A percentile compares a stretch with the other conserved stretches of the same genome.
Evolutionary conservation across 1,140 invertebrate genomes (phyloP).

Genomic region (Lucilia sericata): DNA sequence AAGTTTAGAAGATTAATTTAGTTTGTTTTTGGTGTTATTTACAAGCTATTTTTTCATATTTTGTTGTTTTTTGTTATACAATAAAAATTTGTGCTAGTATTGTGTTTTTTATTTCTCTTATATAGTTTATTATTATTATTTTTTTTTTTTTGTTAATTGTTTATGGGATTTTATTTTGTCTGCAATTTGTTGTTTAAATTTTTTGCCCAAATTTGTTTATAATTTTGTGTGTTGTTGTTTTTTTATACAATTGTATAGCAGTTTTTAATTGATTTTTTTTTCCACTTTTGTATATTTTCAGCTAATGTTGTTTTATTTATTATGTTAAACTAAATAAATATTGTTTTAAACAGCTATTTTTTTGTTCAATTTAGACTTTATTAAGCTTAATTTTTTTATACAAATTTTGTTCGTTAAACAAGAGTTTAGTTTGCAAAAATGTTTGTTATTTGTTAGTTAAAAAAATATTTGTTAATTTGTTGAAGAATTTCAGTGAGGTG

Average conservation of each 20-base stretch:
- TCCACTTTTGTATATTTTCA: background rate
- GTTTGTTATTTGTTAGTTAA: slow-evolving; percentile 29
- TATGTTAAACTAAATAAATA: background rate
- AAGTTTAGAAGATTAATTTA: slow-evolving; percentile 6
- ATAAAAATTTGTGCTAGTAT: slow-evolving; percentile 15
- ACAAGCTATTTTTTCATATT: background rate
- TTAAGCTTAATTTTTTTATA: slow-evolving; percentile 22
- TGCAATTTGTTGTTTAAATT: background rate
- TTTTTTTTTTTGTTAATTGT: background rate
- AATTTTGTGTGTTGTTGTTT: background rate
- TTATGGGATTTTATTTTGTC: background rate
- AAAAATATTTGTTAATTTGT: slow-evolving; percentile 46
- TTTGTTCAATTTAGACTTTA: background rate
- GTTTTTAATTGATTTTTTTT: background rate
- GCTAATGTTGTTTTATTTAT: background rate
- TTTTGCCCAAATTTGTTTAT: background rate
- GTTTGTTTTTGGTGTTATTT: slow-evolving; percentile 19
- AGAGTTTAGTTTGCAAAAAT: background rate
- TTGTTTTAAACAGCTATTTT: slow-evolving; percentile 42
- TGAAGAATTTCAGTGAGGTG: slow-evolving; percentile 67
- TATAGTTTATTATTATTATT: background rate
- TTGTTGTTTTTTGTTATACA: background rate
- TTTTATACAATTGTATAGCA: background rate
- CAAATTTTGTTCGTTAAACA: background rate
- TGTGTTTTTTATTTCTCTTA: background rate